phyloP scores from a whole-genome alignment of 2,888 invertebrate genomes.

The Furcula furcula region DNA sequence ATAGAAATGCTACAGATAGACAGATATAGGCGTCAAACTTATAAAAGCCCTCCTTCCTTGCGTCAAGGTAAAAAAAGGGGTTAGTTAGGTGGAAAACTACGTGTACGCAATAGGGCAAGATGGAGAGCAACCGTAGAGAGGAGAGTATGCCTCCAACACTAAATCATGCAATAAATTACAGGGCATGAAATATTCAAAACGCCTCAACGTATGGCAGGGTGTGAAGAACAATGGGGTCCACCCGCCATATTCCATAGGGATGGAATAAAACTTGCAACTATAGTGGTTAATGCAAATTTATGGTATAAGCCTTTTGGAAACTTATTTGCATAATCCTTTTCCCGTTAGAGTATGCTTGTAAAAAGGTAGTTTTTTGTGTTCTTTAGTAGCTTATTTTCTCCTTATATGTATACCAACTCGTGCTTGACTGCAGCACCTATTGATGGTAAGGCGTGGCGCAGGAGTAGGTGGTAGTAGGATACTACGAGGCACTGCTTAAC shows the following conservation, averaged over 20 bases:
- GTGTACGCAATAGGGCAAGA: slow-evolving; percentile 9
- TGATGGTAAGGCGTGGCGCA: no score
- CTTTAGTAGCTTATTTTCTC: no score
- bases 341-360: slow-evolving; percentile 11
- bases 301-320: slow-evolving; percentile 12
- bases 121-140: slow-evolving; percentile 42
- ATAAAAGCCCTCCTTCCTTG: no score
- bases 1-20: no score
- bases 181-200: slow-evolving; percentile 73
- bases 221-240: slow-evolving; percentile 57
- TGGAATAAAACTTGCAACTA: slow-evolving; percentile 29
- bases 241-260: slow-evolving; percentile 35
- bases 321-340: slow-evolving; percentile 7
- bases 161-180: slow-evolving; percentile 77
- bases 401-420: no score
- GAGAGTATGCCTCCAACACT: slow-evolving; percentile 53
- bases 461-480: no score
- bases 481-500: no score
- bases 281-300: slow-evolving; percentile 23
- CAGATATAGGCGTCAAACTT: no score
- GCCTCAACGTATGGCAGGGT: slow-evolving; percentile 56
- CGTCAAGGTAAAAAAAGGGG: slow-evolving; percentile 51
- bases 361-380: slow-evolving; percentile 2
- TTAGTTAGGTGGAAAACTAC: slow-evolving; percentile 35
- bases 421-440: no score